Conservation (phyloP, 2,113 vertebrate species). For the Lophura nycthemera region DNA sequence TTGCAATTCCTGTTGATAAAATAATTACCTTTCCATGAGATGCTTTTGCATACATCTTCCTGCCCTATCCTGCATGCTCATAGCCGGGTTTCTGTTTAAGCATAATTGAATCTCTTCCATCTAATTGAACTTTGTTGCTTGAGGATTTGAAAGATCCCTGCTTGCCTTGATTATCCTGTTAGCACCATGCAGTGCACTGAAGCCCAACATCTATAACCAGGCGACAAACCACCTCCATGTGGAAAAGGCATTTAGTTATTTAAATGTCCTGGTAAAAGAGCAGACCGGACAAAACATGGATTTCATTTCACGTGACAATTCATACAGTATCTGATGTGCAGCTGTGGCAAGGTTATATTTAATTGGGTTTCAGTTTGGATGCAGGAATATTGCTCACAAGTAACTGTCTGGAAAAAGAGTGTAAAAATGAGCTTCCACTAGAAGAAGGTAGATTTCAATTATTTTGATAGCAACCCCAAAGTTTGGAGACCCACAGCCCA, state of each 20-base stretch:
- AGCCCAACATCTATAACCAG: not conserved
- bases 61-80: fast-evolving
- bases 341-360: not conserved
- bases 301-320: not conserved
- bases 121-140: not conserved
- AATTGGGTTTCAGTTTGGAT: not conserved
- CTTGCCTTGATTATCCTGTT: not conserved
- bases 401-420: not conserved
- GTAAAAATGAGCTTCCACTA: not conserved
- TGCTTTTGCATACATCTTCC: not conserved
- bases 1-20: not conserved
- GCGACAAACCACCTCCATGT: not conserved
- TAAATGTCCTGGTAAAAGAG: not conserved
- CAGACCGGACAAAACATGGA: not conserved
- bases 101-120: not conserved
- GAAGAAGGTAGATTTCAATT: not conserved
- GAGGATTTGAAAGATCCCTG: not conserved
- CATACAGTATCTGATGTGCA: not conserved
- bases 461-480: not conserved
- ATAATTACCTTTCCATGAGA: not conserved
- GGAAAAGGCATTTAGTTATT: not conserved
- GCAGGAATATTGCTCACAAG: no score
- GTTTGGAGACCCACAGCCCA: not conserved
- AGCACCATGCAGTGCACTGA: not conserved
- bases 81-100: not conserved